phyloP scores from a whole-genome alignment of 2,797 vertebrate species.

The Trachops cirrhosus region DNA sequence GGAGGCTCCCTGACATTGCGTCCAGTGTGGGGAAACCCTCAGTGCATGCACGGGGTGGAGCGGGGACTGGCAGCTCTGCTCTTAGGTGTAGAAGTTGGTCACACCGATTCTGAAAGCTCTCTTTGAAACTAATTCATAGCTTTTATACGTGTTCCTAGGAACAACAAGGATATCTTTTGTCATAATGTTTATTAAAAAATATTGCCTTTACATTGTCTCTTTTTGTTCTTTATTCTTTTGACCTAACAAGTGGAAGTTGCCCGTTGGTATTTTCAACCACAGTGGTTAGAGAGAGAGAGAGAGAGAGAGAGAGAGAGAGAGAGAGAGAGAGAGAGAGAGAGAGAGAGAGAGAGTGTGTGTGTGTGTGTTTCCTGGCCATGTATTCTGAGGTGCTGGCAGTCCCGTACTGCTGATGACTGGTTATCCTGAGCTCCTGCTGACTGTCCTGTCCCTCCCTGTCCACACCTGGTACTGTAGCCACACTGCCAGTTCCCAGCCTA shows the following conservation, averaged over 20 bases:
- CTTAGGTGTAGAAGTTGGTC: not conserved
- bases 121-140: not conserved
- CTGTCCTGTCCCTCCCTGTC: not conserved
- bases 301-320: too few relatives aligned
- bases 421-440: not conserved
- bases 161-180: not conserved
- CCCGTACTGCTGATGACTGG: not conserved
- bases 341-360: too few relatives aligned
- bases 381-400: not conserved
- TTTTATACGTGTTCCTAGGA: not conserved
- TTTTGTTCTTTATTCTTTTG: conserved; percentile 8
- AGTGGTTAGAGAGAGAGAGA: too few relatives aligned
- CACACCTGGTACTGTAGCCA: not conserved
- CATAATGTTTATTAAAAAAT: not conserved
- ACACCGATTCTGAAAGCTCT: not conserved
- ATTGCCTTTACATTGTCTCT: not conserved
- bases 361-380: not conserved
- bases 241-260: not conserved
- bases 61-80: not conserved
- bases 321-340: too few relatives aligned
- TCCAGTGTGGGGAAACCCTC: not conserved
- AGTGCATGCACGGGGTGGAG: not conserved
- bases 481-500: not conserved
- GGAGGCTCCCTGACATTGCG: not conserved
- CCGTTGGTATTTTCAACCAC: not conserved